These are phyloP conservation scores for Aplochiton taeniatus DNA, from an alignment of 2,797 vertebrate genomes.

Conservation along the genomic window DNA sequence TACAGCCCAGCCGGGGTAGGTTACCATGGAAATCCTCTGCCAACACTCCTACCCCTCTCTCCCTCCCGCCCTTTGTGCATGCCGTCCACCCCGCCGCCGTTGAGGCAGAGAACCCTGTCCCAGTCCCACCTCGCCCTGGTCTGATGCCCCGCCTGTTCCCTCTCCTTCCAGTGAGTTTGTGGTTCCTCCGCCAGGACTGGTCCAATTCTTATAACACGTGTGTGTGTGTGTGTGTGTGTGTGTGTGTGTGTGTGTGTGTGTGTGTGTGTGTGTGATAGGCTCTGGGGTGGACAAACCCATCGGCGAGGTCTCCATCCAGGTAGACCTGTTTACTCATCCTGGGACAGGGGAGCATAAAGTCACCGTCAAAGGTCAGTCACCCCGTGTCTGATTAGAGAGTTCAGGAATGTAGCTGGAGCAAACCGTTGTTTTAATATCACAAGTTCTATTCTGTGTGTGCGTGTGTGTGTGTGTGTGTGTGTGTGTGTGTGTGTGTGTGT, in stretches of 20 bases:
- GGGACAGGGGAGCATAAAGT: constrained; percentile 93
- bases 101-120: background rate
- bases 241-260: constrained; percentile 24
- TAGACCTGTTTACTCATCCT: constrained; percentile 93
- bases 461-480: too few relatives aligned
- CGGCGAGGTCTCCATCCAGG: constrained; percentile 93
- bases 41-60: constrained; percentile 5
- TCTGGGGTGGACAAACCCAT: constrained; percentile 89
- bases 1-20: constrained; percentile 93
- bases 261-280: constrained; percentile 65
- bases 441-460: too few relatives aligned
- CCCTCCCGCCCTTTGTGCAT: background rate
- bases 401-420: too few relatives aligned
- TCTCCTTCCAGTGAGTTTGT: background rate
- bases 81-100: background rate
- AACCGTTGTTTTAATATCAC: too few relatives aligned
- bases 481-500: too few relatives aligned
- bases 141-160: background rate
- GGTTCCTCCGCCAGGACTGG: too few relatives aligned
- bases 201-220: too few relatives aligned
- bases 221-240: constrained; percentile 6
- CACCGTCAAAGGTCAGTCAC: constrained; percentile 87
- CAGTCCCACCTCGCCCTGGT: background rate
- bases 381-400: too few relatives aligned
- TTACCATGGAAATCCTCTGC: constrained; percentile 50